Conservation (phyloP, 2,888 invertebrate genomes). For the Tachina fera region DNA sequence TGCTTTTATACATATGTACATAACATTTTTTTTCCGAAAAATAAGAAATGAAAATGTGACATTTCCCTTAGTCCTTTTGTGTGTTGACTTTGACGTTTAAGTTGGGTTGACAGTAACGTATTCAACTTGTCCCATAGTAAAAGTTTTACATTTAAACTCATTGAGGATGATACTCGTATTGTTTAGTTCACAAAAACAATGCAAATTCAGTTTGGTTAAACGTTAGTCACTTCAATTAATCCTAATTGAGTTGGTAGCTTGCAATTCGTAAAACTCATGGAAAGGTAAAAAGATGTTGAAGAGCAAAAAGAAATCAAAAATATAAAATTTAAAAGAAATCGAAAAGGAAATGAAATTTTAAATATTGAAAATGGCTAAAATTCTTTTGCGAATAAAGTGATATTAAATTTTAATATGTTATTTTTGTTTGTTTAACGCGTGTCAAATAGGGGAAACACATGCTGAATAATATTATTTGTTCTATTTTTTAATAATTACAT, state of each 20-base stretch:
- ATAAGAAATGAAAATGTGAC: neutral
- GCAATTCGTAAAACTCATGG: neutral
- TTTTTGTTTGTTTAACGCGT: neutral
- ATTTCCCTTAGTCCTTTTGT: neutral
- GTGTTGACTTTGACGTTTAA: neutral
- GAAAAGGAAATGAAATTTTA: neutral
- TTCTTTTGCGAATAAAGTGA: neutral
- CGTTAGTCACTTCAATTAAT: constrained; percentile 38
- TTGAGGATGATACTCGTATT: constrained; percentile 10
- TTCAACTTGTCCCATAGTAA: constrained; percentile 1
- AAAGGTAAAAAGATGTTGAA: neutral
- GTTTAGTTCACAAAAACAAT: constrained; percentile 4
- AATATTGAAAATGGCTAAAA: neutral
- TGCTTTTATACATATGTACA: neutral
- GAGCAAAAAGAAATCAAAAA: neutral
- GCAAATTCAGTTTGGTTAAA: constrained; percentile 35
- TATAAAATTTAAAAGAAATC: neutral
- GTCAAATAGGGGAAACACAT: too few species aligned
- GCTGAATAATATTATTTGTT: too few species aligned
- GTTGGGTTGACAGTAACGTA: neutral
- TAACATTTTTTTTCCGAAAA: neutral
- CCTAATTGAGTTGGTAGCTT: constrained; percentile 25
- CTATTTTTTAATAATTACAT: too few species aligned
- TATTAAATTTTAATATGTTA: neutral
- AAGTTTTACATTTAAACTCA: constrained; percentile 3